These are phyloP conservation scores for Campoplex capitator DNA, from an alignment of 2,888 invertebrate species.

Conservation along the genomic window DNA sequence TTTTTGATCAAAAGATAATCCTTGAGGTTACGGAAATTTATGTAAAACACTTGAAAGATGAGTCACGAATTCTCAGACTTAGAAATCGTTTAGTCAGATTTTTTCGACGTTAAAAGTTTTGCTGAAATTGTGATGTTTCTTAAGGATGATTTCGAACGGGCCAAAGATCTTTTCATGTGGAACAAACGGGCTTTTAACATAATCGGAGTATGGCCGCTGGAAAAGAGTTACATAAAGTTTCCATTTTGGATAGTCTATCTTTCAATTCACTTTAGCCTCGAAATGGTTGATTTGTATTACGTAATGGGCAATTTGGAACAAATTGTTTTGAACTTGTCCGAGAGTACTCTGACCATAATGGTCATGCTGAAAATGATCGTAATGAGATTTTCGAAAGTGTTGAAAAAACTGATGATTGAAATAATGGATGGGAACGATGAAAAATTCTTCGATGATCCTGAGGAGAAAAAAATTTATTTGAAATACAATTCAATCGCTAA, in stretches of 20 bases:
- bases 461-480: constrained; percentile 65
- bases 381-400: constrained; percentile 20
- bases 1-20: neutral
- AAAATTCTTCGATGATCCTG: constrained; percentile 37
- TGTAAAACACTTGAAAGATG: neutral
- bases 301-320: constrained; percentile 65
- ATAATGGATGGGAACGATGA: constrained; percentile 48
- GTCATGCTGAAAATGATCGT: constrained; percentile 32
- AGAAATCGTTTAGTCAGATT: neutral
- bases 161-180: constrained; percentile 63
- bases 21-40: neutral
- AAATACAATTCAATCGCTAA: constrained; percentile 64
- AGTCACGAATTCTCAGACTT: neutral
- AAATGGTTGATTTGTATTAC: constrained; percentile 53
- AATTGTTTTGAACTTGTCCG: constrained; percentile 54
- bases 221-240: constrained; percentile 62
- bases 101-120: neutral
- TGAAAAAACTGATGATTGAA: constrained; percentile 48
- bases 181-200: constrained; percentile 58
- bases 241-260: constrained; percentile 60
- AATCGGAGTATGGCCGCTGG: constrained; percentile 69
- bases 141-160: constrained; percentile 54
- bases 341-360: neutral
- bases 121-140: neutral
- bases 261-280: constrained; percentile 53